Evolutionary conservation across 2,888 invertebrate species (phyloP).

Genomic region (Leptopilina drosophilae): DNA sequence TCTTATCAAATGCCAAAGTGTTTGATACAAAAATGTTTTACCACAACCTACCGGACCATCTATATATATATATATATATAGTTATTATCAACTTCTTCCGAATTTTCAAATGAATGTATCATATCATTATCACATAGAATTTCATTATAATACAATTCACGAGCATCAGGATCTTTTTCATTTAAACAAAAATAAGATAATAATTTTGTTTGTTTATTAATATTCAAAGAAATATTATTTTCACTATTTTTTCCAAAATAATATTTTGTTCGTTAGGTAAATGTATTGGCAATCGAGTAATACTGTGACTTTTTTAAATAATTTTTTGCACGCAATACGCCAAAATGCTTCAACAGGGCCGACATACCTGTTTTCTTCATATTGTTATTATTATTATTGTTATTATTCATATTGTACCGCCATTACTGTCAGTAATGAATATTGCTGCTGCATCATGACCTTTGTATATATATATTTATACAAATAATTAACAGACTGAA

Average conservation of each 20-base stretch:
- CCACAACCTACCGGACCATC: conserved; percentile 63
- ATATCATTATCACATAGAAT: no score
- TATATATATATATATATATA: conserved; percentile 32
- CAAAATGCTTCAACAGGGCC: conserved; percentile 51
- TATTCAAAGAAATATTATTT: not conserved
- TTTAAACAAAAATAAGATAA: conserved; percentile 40
- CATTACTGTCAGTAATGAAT: not conserved
- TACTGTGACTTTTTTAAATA: conserved; percentile 48
- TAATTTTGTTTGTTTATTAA: not conserved
- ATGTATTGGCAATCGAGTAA: conserved; percentile 46
- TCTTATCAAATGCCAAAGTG: conserved; percentile 4
- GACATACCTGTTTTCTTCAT: conserved; percentile 48
- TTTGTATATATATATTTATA: no score
- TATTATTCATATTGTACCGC: no score
- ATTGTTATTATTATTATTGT: no score
- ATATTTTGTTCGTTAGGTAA: conserved; percentile 47
- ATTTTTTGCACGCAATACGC: conserved; percentile 49
- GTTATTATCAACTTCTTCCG: not conserved
- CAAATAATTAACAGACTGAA: not conserved
- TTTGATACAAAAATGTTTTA: not conserved
- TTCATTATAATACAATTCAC: conserved; percentile 47
- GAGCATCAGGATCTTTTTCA: conserved; percentile 48
- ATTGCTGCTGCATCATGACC: not conserved
- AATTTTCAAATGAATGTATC: not conserved
- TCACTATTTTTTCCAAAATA: conserved; percentile 7